Evolutionary conservation across 2,797 vertebrate genomes (phyloP).

Genomic region (Acanthiza pusilla): DNA sequence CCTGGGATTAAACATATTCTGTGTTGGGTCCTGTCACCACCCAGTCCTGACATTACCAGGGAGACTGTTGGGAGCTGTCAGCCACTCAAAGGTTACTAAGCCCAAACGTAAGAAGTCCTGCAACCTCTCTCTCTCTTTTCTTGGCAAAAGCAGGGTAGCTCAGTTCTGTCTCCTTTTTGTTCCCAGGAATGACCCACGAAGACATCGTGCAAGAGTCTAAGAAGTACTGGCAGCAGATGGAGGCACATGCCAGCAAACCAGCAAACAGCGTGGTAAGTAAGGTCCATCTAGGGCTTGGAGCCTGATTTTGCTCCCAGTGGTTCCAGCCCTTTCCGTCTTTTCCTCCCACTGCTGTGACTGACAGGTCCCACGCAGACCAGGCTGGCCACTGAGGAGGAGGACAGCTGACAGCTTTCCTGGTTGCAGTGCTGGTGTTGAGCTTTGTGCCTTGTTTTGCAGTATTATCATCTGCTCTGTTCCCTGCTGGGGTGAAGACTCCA

Average conservation of each 20-base stretch:
- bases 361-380: background rate
- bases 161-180: background rate
- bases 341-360: background rate
- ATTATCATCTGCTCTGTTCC: background rate
- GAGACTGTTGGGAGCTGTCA: background rate
- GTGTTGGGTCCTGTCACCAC: background rate
- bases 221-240: constrained; percentile 93
- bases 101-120: background rate
- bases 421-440: background rate
- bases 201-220: constrained; percentile 97
- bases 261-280: constrained; percentile 73
- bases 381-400: background rate
- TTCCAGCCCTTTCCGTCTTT: background rate
- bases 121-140: background rate
- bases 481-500: background rate
- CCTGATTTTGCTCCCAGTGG: background rate
- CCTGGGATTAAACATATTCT: background rate
- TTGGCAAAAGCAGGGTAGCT: background rate
- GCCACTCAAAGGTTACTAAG: background rate
- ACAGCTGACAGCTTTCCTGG: background rate
- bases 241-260: constrained; percentile 84
- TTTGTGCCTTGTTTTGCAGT: background rate
- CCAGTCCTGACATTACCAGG: background rate
- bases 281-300: background rate
- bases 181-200: constrained; percentile 92